Conservation (phyloP, 2,888 invertebrate genomes). For the Polyploca ridens region DNA sequence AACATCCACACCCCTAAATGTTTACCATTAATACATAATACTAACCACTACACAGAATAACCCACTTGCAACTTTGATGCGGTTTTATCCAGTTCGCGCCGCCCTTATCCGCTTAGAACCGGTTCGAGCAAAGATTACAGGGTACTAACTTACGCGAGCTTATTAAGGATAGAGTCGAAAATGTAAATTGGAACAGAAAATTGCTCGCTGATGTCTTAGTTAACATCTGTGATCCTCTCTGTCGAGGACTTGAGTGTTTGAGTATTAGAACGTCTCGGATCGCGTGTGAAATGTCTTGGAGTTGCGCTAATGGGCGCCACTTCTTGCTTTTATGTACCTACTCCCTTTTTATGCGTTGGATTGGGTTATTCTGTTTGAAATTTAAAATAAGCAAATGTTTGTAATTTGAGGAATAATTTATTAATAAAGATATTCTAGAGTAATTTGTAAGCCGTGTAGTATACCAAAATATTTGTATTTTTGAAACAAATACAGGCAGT, state of each 20-base stretch:
- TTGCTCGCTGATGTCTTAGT: slow-evolving; percentile 47
- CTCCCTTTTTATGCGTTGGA: slow-evolving; percentile 8
- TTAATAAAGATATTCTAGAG: too few species aligned
- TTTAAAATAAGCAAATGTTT: not conserved
- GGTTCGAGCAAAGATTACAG: slow-evolving; percentile 49
- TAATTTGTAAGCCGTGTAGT: too few species aligned
- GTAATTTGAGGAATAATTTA: too few species aligned
- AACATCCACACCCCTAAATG: not conserved
- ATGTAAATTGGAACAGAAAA: slow-evolving; percentile 60
- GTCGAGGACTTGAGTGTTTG: slow-evolving; percentile 40
- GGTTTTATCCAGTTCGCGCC: slow-evolving; percentile 40
- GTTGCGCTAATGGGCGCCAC: slow-evolving; percentile 34
- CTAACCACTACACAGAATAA: slow-evolving; percentile 22
- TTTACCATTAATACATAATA: not conserved
- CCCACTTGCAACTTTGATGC: slow-evolving; percentile 34
- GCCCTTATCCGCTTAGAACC: slow-evolving; percentile 37
- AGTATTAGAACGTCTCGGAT: slow-evolving; percentile 20
- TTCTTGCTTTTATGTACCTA: slow-evolving; percentile 24
- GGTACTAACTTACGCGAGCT: slow-evolving; percentile 47
- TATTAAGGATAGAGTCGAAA: slow-evolving; percentile 52
- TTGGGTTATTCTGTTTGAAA: slow-evolving; percentile 1
- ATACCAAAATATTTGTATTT: too few species aligned
- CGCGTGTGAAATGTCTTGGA: slow-evolving; percentile 32
- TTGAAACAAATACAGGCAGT: too few species aligned
- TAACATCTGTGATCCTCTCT: slow-evolving; percentile 41